phyloP scores from a whole-genome alignment of 2,797 vertebrate genomes.

The Podarcis siculus region DNA sequence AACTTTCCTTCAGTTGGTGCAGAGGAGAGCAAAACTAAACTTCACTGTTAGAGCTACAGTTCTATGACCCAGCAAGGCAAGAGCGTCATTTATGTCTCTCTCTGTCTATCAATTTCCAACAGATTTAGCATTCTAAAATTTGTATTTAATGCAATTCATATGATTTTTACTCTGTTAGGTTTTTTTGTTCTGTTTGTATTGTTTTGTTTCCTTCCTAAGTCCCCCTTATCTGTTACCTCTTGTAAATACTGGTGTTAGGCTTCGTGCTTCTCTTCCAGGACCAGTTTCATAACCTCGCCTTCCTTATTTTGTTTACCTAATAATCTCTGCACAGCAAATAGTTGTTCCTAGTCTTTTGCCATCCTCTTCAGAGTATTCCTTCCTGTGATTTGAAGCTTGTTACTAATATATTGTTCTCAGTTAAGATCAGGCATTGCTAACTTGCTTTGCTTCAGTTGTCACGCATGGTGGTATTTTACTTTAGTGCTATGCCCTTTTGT shows the following conservation, averaged over 20 bases:
- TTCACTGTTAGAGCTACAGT: neutral
- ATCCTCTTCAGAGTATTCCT: conserved; percentile 26
- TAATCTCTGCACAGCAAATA: conserved; percentile 23
- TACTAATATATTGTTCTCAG: conserved; percentile 19
- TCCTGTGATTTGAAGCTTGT: conserved; percentile 31
- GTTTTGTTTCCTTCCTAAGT: neutral
- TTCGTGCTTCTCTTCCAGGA: neutral
- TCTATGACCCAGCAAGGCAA: neutral
- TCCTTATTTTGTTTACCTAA: neutral
- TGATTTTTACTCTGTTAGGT: neutral
- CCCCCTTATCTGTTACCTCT: neutral
- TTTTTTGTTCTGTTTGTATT: neutral
- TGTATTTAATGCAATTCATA: neutral
- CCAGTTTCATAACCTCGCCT: neutral
- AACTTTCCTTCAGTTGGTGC: neutral
- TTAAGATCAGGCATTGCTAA: neutral
- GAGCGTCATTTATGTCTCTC: neutral
- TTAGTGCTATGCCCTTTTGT: conserved; percentile 55
- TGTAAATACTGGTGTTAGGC: neutral
- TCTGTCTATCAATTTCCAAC: neutral
- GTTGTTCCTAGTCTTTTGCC: conserved; percentile 19
- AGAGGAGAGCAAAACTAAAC: neutral
- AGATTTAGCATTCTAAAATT: neutral
- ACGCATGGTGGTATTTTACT: conserved; percentile 42
- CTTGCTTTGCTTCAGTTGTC: conserved; percentile 36